Percentiles rank a stretch among this genome's conserved stretches.
Evolutionary conservation across 2,797 vertebrate species (phyloP).

Genomic region (Silurus aristotelis): DNA sequence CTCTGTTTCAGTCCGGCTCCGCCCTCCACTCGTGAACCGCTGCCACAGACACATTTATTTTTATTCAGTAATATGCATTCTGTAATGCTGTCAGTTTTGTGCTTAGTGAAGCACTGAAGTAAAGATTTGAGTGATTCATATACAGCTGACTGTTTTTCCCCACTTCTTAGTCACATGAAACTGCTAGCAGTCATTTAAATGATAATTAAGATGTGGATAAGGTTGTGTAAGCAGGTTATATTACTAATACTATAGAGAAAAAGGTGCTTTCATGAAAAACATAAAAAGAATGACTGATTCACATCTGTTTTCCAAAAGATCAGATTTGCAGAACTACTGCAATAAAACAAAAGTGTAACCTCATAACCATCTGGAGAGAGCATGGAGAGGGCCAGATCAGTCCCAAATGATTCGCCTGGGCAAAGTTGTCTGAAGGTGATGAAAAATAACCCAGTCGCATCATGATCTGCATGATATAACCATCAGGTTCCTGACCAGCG

Average conservation of each 20-base stretch:
- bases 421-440: not conserved
- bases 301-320: not conserved
- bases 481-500: not conserved
- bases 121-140: constrained; percentile 36
- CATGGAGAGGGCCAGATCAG: not conserved
- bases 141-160: not conserved
- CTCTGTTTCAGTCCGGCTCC: too few species aligned
- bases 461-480: not conserved
- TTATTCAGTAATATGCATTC: not conserved
- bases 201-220: constrained; percentile 42
- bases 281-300: constrained; percentile 9
- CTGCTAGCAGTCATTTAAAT: constrained; percentile 15
- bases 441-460: not conserved
- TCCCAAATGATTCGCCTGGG: not conserved
- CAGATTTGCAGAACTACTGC: not conserved
- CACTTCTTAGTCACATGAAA: constrained; percentile 16
- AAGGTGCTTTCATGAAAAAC: not conserved
- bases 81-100: not conserved
- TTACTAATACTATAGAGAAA: constrained; percentile 22
- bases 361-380: not conserved
- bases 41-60: not conserved
- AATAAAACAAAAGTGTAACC: constrained; percentile 4
- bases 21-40: not conserved
- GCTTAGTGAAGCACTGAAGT: not conserved
- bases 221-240: not conserved